phyloP scores from a whole-genome alignment of 2,113 vertebrate genomes.

The Leptobrachium leishanense region DNA sequence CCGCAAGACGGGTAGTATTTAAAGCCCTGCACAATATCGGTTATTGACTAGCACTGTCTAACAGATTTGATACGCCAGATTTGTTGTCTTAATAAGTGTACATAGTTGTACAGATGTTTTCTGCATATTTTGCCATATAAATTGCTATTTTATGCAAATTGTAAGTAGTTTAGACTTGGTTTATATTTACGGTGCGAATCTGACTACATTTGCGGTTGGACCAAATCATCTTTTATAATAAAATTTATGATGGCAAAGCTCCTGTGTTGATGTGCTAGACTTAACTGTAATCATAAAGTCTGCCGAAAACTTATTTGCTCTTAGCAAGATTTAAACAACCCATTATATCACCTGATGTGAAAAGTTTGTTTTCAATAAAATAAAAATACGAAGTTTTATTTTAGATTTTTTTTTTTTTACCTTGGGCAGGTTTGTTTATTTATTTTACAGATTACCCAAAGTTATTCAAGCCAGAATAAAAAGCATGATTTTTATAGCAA shows the following conservation, averaged over 20 bases:
- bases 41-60: conserved; percentile 75
- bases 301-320: conserved; percentile 73
- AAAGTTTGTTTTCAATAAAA: conserved; percentile 70
- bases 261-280: conserved; percentile 68
- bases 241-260: conserved; percentile 77
- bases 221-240: conserved; percentile 67
- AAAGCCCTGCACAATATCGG: conserved; percentile 69
- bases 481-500: conserved; percentile 28
- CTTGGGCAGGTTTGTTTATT: conserved; percentile 53
- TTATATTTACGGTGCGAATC: conserved; percentile 74
- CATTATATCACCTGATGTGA: conserved; percentile 78
- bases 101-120: conserved; percentile 68
- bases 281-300: conserved; percentile 71
- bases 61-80: conserved; percentile 80
- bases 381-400: conserved; percentile 75
- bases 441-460: conserved; percentile 45
- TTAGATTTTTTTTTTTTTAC: conserved; percentile 50
- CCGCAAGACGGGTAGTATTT: conserved; percentile 75
- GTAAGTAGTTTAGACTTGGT: conserved; percentile 65
- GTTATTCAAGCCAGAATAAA: conserved; percentile 39
- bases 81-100: conserved; percentile 67
- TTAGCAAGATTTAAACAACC: conserved; percentile 77
- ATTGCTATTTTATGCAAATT: conserved; percentile 69
- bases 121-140: conserved; percentile 64
- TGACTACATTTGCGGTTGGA: conserved; percentile 74